Conservation (phyloP, 2,888 invertebrate species). For the Thymelicus acteon region DNA sequence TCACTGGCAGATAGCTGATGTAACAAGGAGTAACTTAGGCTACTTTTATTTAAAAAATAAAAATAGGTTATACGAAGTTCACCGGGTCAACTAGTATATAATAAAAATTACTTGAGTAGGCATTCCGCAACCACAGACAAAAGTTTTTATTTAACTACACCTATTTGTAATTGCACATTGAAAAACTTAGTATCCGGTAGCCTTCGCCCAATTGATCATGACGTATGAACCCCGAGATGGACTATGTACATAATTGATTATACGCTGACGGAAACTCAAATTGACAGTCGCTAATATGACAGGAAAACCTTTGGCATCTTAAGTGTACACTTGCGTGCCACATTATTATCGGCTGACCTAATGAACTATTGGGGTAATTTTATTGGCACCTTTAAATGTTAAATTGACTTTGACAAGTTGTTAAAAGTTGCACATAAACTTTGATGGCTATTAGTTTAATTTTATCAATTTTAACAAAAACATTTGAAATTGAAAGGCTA, state of each 20-base stretch:
- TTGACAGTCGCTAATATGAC: constrained; percentile 31
- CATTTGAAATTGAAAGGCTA: too few relatives aligned
- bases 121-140: too few relatives aligned
- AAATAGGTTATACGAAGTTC: too few relatives aligned
- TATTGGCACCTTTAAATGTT: constrained; percentile 2
- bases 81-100: too few relatives aligned
- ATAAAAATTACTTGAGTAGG: too few relatives aligned
- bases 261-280: constrained; percentile 40
- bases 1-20: too few relatives aligned
- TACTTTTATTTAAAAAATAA: too few relatives aligned
- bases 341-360: constrained; percentile 23
- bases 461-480: background rate
- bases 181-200: constrained; percentile 65
- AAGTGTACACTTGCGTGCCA: background rate
- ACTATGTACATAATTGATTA: constrained; percentile 42
- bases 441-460: background rate
- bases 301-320: constrained; percentile 16
- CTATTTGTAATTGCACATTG: too few relatives aligned
- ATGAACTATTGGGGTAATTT: constrained; percentile 25
- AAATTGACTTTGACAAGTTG: background rate
- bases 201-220: constrained; percentile 58
- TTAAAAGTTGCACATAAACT: background rate
- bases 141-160: too few relatives aligned
- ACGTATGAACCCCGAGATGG: constrained; percentile 50
- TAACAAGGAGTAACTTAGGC: too few relatives aligned